A percentile compares a stretch with the other conserved stretches of the same genome.
Evolutionary conservation across 2,888 invertebrate genomes (phyloP).

Genomic region (Rhyacophila evoluta): DNA sequence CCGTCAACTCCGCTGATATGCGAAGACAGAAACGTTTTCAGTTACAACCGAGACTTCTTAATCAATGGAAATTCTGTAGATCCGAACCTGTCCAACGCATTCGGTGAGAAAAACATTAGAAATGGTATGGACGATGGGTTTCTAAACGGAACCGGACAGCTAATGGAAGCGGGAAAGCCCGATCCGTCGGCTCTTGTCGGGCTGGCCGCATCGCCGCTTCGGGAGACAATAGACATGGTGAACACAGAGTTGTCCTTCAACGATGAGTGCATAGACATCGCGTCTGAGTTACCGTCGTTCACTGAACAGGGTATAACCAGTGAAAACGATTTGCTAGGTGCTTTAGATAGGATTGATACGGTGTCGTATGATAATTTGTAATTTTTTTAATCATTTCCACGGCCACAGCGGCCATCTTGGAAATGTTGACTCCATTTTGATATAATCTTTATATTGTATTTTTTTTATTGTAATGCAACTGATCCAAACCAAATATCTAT

Average conservation of each 20-base stretch:
- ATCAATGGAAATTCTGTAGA: conserved; percentile 74
- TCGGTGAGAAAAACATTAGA: conserved; percentile 30
- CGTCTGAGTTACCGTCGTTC: conserved; percentile 33
- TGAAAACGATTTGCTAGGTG: conserved; percentile 45
- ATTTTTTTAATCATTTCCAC: background rate
- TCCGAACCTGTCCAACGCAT: conserved; percentile 29
- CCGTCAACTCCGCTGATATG: conserved; percentile 79
- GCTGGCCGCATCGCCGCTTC: conserved; percentile 36
- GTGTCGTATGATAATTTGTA: conserved; percentile 30
- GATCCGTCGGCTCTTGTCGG: conserved; percentile 31
- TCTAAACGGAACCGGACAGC: conserved; percentile 28
- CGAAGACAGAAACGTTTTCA: conserved; percentile 69
- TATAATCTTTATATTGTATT: no score
- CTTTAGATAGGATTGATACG: conserved; percentile 26
- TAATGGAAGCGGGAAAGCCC: conserved; percentile 35
- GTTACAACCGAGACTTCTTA: conserved; percentile 72
- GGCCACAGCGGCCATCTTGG: background rate
- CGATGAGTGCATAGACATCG: conserved; percentile 47
- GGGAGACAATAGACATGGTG: conserved; percentile 43
- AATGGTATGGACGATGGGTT: conserved; percentile 29
- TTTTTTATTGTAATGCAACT: background rate
- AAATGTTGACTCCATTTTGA: background rate
- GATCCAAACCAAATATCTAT: no score
- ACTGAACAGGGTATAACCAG: conserved; percentile 44
- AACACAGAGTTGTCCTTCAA: conserved; percentile 41